Percentiles rank a stretch among this genome's conserved stretches.
phyloP scores from a whole-genome alignment of 2,888 invertebrate genomes.

The Mythimna ferrago region DNA sequence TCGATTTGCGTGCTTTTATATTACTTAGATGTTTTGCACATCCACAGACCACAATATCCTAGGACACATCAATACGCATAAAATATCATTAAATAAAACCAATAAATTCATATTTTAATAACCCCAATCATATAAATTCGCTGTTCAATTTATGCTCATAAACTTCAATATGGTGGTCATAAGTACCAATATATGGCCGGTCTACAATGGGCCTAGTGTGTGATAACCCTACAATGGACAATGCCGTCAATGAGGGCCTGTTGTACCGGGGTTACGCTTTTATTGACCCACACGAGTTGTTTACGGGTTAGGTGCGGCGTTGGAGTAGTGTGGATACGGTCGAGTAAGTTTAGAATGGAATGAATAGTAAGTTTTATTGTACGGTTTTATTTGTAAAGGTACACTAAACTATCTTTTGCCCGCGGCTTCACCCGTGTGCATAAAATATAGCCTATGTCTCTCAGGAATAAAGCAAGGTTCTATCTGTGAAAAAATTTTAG shows the following conservation, averaged over 20 bases:
- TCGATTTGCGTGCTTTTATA: too few relatives aligned
- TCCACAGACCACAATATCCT: not conserved
- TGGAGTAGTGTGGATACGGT: constrained; percentile 56
- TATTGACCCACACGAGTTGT: constrained; percentile 70
- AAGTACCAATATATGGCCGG: constrained; percentile 33
- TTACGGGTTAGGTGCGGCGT: constrained; percentile 61
- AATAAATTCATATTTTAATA: constrained; percentile 32
- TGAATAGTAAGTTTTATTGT: not conserved
- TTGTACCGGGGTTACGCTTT: constrained; percentile 70
- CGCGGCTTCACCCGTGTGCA: too few relatives aligned
- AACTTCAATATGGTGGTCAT: constrained; percentile 30
- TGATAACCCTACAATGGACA: constrained; percentile 61
- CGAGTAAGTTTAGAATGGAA: not conserved
- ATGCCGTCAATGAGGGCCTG: constrained; percentile 61
- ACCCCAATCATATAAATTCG: constrained; percentile 29
- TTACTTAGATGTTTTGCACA: too few relatives aligned
- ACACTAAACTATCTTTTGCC: too few relatives aligned
- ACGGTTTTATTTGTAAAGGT: not conserved
- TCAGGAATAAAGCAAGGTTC: too few relatives aligned
- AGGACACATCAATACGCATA: not conserved
- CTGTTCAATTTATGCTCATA: constrained; percentile 34
- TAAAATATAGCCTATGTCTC: too few relatives aligned
- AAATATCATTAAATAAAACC: constrained; percentile 19
- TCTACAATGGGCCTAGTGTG: constrained; percentile 50
- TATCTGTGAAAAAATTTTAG: too few relatives aligned